Evolutionary conservation across 2,113 vertebrate species (phyloP).

Genomic region (Tupaia tana): DNA sequence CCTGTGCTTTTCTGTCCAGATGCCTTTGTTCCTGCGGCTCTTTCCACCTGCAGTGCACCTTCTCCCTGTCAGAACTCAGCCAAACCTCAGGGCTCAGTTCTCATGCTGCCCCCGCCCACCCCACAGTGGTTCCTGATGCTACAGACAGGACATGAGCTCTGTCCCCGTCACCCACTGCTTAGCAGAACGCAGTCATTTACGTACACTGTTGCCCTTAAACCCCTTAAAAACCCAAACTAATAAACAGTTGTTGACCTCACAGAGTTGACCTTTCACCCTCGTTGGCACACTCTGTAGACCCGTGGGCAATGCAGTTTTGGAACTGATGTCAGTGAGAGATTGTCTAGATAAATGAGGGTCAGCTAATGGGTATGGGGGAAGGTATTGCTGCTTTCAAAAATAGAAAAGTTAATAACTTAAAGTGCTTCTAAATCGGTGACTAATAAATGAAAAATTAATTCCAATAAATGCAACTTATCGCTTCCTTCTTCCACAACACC

Average conservation of each 20-base stretch:
- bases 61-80: not conserved
- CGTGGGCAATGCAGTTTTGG: not conserved
- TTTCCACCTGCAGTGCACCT: not conserved
- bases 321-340: not conserved
- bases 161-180: not conserved
- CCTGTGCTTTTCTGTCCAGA: slow-evolving; percentile 1
- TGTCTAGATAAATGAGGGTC: slow-evolving; percentile 42
- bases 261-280: not conserved
- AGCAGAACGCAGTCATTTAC: not conserved
- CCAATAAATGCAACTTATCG: slow-evolving; percentile 47
- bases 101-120: fast-evolving
- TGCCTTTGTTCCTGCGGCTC: slow-evolving; percentile 11
- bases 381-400: not conserved
- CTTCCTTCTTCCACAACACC: not conserved
- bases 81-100: not conserved
- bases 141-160: not conserved
- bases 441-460: slow-evolving; percentile 59
- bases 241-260: not conserved
- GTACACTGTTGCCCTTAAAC: not conserved
- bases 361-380: not conserved
- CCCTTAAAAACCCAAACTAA: not conserved
- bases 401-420: slow-evolving; percentile 19
- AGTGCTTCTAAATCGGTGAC: slow-evolving; percentile 48
- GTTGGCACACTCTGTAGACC: not conserved
- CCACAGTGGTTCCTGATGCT: not conserved